phyloP scores from a whole-genome alignment of 2,888 invertebrate species.

The Drosophila paracracens region DNA sequence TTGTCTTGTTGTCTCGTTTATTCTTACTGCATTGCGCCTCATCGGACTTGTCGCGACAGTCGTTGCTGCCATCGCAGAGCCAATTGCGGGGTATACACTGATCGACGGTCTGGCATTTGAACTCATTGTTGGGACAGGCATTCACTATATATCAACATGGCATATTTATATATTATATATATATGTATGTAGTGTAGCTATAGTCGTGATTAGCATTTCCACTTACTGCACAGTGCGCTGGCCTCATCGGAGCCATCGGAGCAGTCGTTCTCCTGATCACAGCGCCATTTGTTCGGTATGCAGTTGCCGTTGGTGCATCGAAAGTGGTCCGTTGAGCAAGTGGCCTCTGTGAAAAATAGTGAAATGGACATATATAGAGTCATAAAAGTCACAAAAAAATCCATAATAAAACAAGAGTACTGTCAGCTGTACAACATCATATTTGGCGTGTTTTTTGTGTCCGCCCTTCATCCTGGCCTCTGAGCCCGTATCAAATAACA shows the following conservation, averaged over 20 bases:
- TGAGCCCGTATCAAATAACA: constrained; percentile 62
- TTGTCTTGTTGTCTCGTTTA: constrained; percentile 18
- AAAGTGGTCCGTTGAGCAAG: constrained; percentile 91
- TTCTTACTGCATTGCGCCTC: constrained; percentile 89
- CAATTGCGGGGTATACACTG: constrained; percentile 89
- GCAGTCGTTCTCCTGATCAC: constrained; percentile 92
- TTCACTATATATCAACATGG: constrained; percentile 67
- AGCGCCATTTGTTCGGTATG: constrained; percentile 92
- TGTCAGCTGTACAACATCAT: constrained; percentile 4
- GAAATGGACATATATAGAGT: not conserved
- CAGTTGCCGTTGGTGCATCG: constrained; percentile 90
- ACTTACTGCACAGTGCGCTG: constrained; percentile 92
- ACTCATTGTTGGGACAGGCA: constrained; percentile 87
- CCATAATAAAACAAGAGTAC: constrained; percentile 41
- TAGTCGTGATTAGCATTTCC: not conserved
- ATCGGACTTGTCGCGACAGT: constrained; percentile 90
- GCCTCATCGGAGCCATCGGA: constrained; percentile 93
- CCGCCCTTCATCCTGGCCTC: constrained; percentile 53
- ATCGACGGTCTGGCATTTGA: constrained; percentile 88
- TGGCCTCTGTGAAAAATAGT: constrained; percentile 87
- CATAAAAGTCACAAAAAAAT: constrained; percentile 8
- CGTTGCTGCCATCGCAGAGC: constrained; percentile 89
- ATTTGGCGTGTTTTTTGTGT: constrained; percentile 13
- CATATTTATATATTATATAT: constrained; percentile 8
- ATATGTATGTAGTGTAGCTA: not conserved